Evolutionary conservation across 2,888 invertebrate genomes (phyloP), one percentile per base, ranked within the genome.

Genomic region (Tetragnatha montana): DNA sequence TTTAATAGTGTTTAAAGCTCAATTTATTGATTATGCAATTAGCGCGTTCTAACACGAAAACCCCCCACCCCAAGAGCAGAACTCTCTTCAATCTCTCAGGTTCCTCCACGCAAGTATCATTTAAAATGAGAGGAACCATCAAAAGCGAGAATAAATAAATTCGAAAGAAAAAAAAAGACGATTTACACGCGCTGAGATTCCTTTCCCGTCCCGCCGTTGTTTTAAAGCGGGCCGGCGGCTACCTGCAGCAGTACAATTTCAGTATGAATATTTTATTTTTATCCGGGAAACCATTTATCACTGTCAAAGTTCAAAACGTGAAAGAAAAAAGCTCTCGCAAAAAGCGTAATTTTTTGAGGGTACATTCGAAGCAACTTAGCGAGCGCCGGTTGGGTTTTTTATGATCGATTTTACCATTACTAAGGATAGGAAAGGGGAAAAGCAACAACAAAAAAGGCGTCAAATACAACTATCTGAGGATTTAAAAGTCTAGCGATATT

Each of bases 211-310:
- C 80, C 76, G 81, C 80, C 76, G 81, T 89, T 89, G 85, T 89
- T 89, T 89, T 85, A 89, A 71, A 78, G 81, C 50, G 74, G 74
- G n/a, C 73, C 75, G 49, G 68, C 21, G 49, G 71, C 88, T 89
- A 84, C 88, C 84, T 84, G 75, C 84, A 89, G 75, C 84, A 89
- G 88, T 80, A 89, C 85, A 85, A 86, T 85, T 85, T 89, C 81
- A 50, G 85, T 85, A 89, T 89, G 89, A 89, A 89, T 89, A 89
- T 89, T 89, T 89, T 89, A 89, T 89, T 89, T 89, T 89, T 85
- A 85, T 81, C 89, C 74, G 19, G 70, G 74, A 85, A 89, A 86
- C 85, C 89, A 89, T 89, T 89, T 89, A 89, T 89, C 89, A 89
- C 89, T 89, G 89, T 89, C 89, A 89, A 76, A 85, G 89, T 85